These are phyloP conservation scores for Diorhabda carinulata DNA, from an alignment of 1,140 invertebrate genomes.

Conservation along the genomic window DNA sequence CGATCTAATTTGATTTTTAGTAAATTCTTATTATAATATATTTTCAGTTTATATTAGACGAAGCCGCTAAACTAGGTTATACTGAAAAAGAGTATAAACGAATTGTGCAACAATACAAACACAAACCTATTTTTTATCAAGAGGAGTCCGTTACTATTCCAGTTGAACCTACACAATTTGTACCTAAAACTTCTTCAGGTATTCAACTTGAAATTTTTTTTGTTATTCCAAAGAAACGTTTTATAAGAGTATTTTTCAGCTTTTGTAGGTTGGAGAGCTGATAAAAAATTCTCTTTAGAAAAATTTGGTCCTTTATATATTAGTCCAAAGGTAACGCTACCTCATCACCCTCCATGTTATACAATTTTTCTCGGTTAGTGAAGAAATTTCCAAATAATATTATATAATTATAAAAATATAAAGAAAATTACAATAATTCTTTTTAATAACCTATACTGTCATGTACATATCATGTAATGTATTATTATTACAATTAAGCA, in stretches of 20 bases:
- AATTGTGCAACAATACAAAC: slow-evolving; percentile 10
- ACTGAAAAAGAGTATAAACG: slow-evolving; percentile 19
- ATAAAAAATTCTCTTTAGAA: slow-evolving; percentile 22
- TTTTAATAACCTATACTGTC: too few species aligned
- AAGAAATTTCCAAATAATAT: too few species aligned
- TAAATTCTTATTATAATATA: background rate
- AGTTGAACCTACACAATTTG: background rate
- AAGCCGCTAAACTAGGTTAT: slow-evolving; percentile 18
- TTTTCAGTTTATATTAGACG: slow-evolving; percentile 18
- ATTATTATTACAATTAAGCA: too few species aligned
- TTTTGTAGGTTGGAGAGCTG: slow-evolving; percentile 20
- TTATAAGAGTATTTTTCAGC: background rate
- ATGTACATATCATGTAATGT: too few species aligned
- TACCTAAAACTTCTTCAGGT: slow-evolving; percentile 26
- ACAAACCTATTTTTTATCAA: background rate
- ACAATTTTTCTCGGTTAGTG: slow-evolving; percentile 16
- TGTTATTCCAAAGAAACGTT: background rate
- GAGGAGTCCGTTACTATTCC: slow-evolving; percentile 21
- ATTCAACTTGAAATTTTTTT: background rate
- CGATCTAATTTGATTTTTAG: too few species aligned
- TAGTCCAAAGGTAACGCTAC: slow-evolving; percentile 25
- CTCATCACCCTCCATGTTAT: slow-evolving; percentile 15
- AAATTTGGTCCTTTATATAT: slow-evolving; percentile 29
- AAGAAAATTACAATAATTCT: too few species aligned
- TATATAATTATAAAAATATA: too few species aligned